phyloP scores from a whole-genome alignment of 2,888 invertebrate species.

The Drosophila dives region DNA sequence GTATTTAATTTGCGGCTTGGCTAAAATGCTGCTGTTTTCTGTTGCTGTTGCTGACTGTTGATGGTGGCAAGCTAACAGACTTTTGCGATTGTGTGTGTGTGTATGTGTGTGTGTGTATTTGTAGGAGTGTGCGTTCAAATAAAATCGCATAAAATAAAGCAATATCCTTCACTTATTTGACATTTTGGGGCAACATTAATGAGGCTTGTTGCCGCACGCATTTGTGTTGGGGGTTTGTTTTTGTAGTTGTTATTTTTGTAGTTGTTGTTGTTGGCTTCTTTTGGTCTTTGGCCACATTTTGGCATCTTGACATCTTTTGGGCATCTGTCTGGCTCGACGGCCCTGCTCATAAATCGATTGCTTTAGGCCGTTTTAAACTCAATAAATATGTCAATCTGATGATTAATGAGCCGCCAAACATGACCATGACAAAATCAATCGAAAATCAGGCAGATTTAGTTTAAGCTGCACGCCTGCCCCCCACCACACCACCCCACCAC shows the following conservation, averaged over 20 bases:
- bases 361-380: constrained; percentile 48
- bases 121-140: constrained; percentile 49
- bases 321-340: constrained; percentile 16
- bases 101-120: constrained; percentile 10
- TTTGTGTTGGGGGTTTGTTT: constrained; percentile 12
- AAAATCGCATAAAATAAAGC: constrained; percentile 76
- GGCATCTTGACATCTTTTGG: constrained; percentile 31
- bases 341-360: constrained; percentile 2
- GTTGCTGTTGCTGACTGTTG: constrained; percentile 26
- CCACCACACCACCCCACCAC: too few relatives aligned
- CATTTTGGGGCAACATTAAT: constrained; percentile 69
- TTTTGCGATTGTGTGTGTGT: constrained; percentile 1
- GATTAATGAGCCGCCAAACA: constrained; percentile 46
- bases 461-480: constrained; percentile 18
- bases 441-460: constrained; percentile 30
- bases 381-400: constrained; percentile 61
- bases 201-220: constrained; percentile 50
- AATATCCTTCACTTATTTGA: constrained; percentile 79
- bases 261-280: constrained; percentile 27
- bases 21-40: not conserved
- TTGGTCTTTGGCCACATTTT: constrained; percentile 15
- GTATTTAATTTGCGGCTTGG: not conserved
- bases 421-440: constrained; percentile 32
- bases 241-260: constrained; percentile 7
- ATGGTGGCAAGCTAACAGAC: constrained; percentile 26